A percentile compares a stretch with the other conserved stretches of the same genome.
Evolutionary conservation across 2,888 invertebrate genomes (phyloP).

Genomic region (Strigamia transsilvanica): DNA sequence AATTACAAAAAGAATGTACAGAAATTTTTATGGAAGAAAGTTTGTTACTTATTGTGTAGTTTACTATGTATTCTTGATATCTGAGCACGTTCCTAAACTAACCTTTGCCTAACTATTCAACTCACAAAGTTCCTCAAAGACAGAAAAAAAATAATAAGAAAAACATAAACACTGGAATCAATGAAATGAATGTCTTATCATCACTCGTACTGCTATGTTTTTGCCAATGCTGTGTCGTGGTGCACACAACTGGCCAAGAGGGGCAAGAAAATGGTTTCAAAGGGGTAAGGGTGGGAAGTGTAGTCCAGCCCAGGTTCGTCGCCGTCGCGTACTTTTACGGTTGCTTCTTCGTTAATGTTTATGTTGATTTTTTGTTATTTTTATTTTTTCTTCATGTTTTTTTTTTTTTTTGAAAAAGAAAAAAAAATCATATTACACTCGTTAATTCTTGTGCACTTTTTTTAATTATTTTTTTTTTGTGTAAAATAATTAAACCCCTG

Average conservation of each 20-base stretch:
- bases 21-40: slow-evolving; percentile 51
- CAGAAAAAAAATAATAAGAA: slow-evolving; percentile 9
- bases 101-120: slow-evolving; percentile 51
- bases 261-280: slow-evolving; percentile 11
- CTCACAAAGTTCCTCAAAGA: slow-evolving; percentile 51
- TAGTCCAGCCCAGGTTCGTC: slow-evolving; percentile 30
- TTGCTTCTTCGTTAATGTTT: slow-evolving; percentile 30
- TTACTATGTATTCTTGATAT: slow-evolving; percentile 50
- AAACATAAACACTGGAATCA: slow-evolving; percentile 24
- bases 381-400: not conserved
- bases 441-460: slow-evolving; percentile 16
- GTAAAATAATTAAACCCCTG: not conserved
- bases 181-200: slow-evolving; percentile 30
- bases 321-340: slow-evolving; percentile 19
- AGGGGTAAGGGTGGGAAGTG: slow-evolving; percentile 26
- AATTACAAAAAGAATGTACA: slow-evolving; percentile 42
- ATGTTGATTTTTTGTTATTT: not conserved
- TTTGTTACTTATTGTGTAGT: slow-evolving; percentile 52
- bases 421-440: not conserved
- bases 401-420: not conserved
- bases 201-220: slow-evolving; percentile 21
- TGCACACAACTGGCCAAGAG: slow-evolving; percentile 30
- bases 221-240: slow-evolving; percentile 26
- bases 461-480: not conserved
- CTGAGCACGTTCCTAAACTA: slow-evolving; percentile 48